Conservation (phyloP, 2,888 invertebrate species). For the Geotrupes spiniger region DNA sequence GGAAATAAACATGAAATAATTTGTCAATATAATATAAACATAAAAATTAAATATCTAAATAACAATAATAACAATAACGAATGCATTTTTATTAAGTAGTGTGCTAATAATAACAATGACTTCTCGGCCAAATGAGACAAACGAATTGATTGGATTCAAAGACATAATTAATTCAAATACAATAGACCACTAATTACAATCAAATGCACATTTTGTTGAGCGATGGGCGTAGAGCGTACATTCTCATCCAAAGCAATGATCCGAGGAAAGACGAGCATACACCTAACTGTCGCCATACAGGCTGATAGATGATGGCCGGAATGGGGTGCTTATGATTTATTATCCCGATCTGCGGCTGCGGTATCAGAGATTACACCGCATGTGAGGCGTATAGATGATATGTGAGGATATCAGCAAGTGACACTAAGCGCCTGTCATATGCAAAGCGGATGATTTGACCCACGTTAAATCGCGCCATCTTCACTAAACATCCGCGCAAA, state of each 20-base stretch:
- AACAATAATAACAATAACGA: too few relatives aligned
- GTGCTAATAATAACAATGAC: too few relatives aligned
- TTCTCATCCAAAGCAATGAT: conserved; percentile 25
- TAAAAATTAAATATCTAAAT: too few relatives aligned
- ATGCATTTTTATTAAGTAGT: too few relatives aligned
- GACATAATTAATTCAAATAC: too few relatives aligned
- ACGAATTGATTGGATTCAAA: too few relatives aligned
- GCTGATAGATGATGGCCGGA: conserved; percentile 44
- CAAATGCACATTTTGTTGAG: conserved; percentile 24
- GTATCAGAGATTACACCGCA: conserved; percentile 48
- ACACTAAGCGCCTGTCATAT: conserved; percentile 43
- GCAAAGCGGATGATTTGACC: conserved; percentile 32
- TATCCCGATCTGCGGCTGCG: conserved; percentile 46
- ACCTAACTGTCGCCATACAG: conserved; percentile 28
- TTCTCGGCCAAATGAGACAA: too few relatives aligned
- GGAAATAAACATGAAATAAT: too few relatives aligned
- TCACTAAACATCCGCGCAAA: conserved; percentile 8
- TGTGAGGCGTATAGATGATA: conserved; percentile 45
- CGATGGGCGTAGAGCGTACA: conserved; percentile 7
- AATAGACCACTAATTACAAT: conserved; percentile 25
- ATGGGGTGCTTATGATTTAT: conserved; percentile 48
- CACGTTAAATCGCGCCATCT: conserved; percentile 28
- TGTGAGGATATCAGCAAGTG: conserved; percentile 47
- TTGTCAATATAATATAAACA: too few relatives aligned
- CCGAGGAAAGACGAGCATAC: conserved; percentile 29